These are phyloP conservation scores for Cetonia aurata DNA, from an alignment of 2,888 invertebrate species.

Conservation along the genomic window DNA sequence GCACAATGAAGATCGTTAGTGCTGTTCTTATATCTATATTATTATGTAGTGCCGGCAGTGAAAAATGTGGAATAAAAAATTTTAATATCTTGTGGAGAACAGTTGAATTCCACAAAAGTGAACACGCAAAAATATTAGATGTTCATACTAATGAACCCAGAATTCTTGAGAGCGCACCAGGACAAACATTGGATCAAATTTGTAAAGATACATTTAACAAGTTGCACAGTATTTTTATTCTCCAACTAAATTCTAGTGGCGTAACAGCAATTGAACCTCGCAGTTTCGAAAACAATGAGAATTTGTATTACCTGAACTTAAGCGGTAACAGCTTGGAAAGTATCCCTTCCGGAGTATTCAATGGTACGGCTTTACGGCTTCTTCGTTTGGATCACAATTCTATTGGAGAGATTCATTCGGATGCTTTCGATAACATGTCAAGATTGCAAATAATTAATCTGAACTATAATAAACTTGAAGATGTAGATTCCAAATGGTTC, in stretches of 20 bases:
- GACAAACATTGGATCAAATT: constrained; percentile 16
- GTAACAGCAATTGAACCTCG: constrained; percentile 55
- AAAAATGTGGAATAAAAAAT: constrained; percentile 10
- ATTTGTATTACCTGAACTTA: constrained; percentile 54
- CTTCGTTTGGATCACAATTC: constrained; percentile 54
- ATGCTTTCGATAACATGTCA: constrained; percentile 57
- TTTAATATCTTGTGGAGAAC: constrained; percentile 5
- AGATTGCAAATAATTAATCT: constrained; percentile 55
- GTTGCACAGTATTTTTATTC: constrained; percentile 45
- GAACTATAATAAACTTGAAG: constrained; percentile 55
- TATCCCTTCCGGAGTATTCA: constrained; percentile 56
- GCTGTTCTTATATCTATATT: background rate
- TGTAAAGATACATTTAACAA: constrained; percentile 28
- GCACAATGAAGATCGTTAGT: background rate
- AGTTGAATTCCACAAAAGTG: constrained; percentile 12
- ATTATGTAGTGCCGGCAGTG: background rate
- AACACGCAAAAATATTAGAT: constrained; percentile 15
- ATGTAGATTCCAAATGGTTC: constrained; percentile 56
- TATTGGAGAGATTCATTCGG: constrained; percentile 55
- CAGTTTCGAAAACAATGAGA: constrained; percentile 55
- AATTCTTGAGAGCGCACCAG: constrained; percentile 15
- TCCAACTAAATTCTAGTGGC: constrained; percentile 53
- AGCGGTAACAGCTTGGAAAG: constrained; percentile 53
- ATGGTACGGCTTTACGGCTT: constrained; percentile 53
- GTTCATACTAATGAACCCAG: constrained; percentile 15